Percentiles rank a stretch among this genome's conserved stretches.
Evolutionary conservation across 2,888 invertebrate genomes (phyloP).

Genomic region (Morpho achilles): DNA sequence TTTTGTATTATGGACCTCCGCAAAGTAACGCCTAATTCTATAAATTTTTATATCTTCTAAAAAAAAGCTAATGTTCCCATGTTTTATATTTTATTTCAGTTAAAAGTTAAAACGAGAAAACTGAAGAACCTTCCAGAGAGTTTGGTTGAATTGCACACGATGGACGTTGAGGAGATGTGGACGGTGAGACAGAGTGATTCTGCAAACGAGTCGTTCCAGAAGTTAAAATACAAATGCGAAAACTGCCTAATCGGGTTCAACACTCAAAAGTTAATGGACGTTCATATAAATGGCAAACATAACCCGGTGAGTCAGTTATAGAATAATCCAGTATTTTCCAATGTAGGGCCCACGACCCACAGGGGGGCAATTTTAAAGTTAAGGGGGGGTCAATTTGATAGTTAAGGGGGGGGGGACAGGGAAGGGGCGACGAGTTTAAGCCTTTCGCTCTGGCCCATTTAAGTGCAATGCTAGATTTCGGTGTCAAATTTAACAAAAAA

Average conservation of each 20-base stretch:
- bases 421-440: no score
- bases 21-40: no score
- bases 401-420: no score
- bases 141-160: conserved; percentile 47
- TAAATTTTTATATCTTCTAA: no score
- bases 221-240: conserved; percentile 45
- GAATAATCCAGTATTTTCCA: not conserved
- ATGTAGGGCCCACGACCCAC: no score
- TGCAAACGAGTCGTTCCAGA: conserved; percentile 41
- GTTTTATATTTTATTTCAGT: not conserved
- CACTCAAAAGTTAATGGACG: conserved; percentile 45
- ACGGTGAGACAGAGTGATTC: conserved; percentile 41
- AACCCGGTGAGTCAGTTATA: conserved; percentile 38
- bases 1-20: no score
- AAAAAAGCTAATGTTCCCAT: no score
- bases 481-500: no score
- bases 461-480: no score
- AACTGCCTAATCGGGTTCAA: conserved; percentile 54
- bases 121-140: conserved; percentile 54
- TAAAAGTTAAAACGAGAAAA: conserved; percentile 9
- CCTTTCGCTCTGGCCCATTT: no score
- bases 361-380: no score
- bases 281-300: conserved; percentile 55
- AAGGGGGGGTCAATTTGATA: no score
- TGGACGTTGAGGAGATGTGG: conserved; percentile 61